Percentiles rank a stretch among this genome's conserved stretches.
These are phyloP conservation scores for Leucophora obtusa DNA, from an alignment of 2,888 invertebrate genomes.

Conservation along the genomic window DNA sequence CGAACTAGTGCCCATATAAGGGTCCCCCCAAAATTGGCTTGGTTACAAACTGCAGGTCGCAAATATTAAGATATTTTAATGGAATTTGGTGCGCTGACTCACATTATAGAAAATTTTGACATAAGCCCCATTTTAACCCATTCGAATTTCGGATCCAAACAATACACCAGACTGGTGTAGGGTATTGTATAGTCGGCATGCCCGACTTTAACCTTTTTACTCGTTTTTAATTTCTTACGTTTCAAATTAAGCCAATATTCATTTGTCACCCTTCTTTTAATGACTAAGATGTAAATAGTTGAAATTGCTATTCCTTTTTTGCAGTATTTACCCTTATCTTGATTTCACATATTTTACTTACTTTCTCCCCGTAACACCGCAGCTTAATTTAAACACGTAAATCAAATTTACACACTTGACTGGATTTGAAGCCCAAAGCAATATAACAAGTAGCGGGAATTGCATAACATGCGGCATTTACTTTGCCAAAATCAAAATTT, in stretches of 20 bases:
- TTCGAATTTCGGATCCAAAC: too few species aligned
- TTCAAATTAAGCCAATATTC: neutral
- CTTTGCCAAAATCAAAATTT: slow-evolving; percentile 62
- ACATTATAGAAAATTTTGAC: too few species aligned
- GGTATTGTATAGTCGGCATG: too few species aligned
- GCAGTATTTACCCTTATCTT: slow-evolving; percentile 39
- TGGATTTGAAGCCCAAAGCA: slow-evolving; percentile 69
- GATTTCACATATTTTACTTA: slow-evolving; percentile 20
- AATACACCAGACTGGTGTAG: too few species aligned
- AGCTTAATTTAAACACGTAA: slow-evolving; percentile 68
- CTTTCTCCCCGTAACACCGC: slow-evolving; percentile 14
- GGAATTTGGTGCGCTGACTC: too few species aligned
- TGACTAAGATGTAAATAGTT: slow-evolving; percentile 42
- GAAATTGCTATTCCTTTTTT: slow-evolving; percentile 37
- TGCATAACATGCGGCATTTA: slow-evolving; percentile 62
- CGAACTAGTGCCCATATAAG: too few species aligned
- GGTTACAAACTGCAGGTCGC: too few species aligned
- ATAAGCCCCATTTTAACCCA: too few species aligned
- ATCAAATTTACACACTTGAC: slow-evolving; percentile 77
- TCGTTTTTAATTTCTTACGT: too few species aligned
- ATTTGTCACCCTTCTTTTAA: slow-evolving; percentile 27
- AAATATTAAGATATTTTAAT: too few species aligned
- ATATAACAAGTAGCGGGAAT: slow-evolving; percentile 59
- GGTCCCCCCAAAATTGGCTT: too few species aligned
- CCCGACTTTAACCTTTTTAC: too few species aligned